Base-by-base conservation (phyloP, 2,888 invertebrate species). In the Byasa hedistus region DNA sequence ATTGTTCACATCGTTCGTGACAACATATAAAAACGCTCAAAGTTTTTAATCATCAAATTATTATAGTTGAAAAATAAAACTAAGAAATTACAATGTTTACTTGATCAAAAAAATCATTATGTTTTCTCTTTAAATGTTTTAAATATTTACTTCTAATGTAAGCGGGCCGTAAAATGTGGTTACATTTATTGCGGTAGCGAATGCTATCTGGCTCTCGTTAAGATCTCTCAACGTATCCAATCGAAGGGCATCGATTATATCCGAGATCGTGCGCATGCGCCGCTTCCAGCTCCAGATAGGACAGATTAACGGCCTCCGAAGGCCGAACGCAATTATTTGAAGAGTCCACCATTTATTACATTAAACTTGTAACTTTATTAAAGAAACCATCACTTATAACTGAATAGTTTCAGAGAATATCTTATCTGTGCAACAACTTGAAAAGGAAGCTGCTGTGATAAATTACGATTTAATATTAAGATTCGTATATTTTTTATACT, bases 251-350 rank as follows among this genome's bases (percentile, higher is more conserved):
- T 66, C 66, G 66, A 66, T 66, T 62, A 58, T 54, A 57, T 58
- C 39, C 57, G 52, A 52, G 48, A 62, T 62, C 66, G 66, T 66
- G 66, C 66, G 66, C 51, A 23, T 48, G 58, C 51, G 62, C 55
- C 54, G 44, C 54, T 23, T 54, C 61, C 32, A 21, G 57, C 57
- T 24, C 58, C 17, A 62, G 70, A 71, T 70, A 71, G 67, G 68
- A 70, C 68, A 74, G 75, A 79, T 81, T 80, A 83, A 78, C 78
- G 75, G 75, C 75, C 71, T 70, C 68, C 27, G 71, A 73, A 67
- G 75, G 75, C 77, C 79, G 80, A 83, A 84, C 81, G 80, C 82
- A 85, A 84, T 86, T 84, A 85, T 86, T 85, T 81, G 78, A 74
- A 74, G 73, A 70, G 81, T 83, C 83, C 77, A 68, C 76, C 77